phyloP scores from a whole-genome alignment of 2,113 vertebrate species.

The Trachemys scripta region DNA sequence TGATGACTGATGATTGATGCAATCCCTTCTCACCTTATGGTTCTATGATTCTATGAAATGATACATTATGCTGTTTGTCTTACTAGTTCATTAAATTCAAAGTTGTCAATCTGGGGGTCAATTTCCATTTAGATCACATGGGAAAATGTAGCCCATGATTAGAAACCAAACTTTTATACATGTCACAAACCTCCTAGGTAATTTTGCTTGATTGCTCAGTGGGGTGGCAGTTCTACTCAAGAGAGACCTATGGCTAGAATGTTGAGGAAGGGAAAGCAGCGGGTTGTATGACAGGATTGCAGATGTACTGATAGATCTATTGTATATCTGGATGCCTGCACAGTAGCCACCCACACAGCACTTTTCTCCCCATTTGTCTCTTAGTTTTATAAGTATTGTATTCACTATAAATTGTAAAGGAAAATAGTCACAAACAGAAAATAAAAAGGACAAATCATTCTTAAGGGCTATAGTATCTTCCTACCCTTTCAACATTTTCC shows the following conservation, averaged over 20 bases:
- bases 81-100: not conserved
- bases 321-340: not conserved
- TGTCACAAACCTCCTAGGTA: too few relatives aligned
- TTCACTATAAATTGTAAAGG: not conserved
- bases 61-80: not conserved
- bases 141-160: too few relatives aligned
- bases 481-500: not conserved
- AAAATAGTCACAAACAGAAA: not conserved
- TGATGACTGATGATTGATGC: not conserved
- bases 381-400: not conserved
- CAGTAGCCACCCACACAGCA: too few relatives aligned
- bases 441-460: not conserved
- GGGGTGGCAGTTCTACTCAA: not conserved
- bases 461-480: not conserved
- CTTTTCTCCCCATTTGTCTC: not conserved
- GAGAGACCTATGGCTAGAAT: not conserved
- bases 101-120: not conserved
- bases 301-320: not conserved
- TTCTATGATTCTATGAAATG: too few relatives aligned
- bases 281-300: not conserved
- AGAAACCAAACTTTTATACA: too few relatives aligned
- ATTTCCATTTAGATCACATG: not conserved
- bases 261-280: not conserved
- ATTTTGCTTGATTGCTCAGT: not conserved
- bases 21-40: too few relatives aligned